These are phyloP conservation scores for Caenorhabditis wallacei DNA, from an alignment of 2,888 invertebrate species.

Conservation along the genomic window DNA sequence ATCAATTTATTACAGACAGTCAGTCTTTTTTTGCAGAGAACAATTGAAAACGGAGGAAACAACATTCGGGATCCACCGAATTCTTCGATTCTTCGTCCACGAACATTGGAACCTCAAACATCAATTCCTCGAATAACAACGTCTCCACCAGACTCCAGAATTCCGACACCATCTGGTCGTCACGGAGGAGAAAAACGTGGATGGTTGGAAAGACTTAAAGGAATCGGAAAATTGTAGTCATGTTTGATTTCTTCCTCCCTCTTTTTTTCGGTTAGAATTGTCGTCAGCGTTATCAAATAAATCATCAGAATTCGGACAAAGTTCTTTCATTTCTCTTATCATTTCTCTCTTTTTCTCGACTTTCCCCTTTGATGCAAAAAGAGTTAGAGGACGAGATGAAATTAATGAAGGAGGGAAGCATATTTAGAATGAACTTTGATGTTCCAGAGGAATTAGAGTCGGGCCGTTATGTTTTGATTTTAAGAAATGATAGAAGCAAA, in stretches of 20 bases:
- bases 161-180: slow-evolving; percentile 55
- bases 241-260: slow-evolving; percentile 26
- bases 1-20: too few species aligned
- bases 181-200: slow-evolving; percentile 51
- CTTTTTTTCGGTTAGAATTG: slow-evolving; percentile 17
- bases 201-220: slow-evolving; percentile 66
- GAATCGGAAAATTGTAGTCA: slow-evolving; percentile 57
- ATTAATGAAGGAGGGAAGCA: neutral
- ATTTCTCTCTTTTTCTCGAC: slow-evolving; percentile 16
- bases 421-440: slow-evolving; percentile 31
- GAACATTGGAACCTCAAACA: slow-evolving; percentile 30
- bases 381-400: neutral
- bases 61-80: slow-evolving; percentile 19
- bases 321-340: slow-evolving; percentile 49
- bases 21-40: slow-evolving; percentile 65
- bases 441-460: slow-evolving; percentile 4
- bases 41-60: slow-evolving; percentile 38
- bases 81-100: slow-evolving; percentile 34
- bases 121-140: slow-evolving; percentile 39
- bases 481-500: too few species aligned
- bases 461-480: too few species aligned
- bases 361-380: slow-evolving; percentile 19
- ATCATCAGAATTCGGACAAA: slow-evolving; percentile 59
- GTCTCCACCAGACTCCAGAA: slow-evolving; percentile 46
- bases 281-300: slow-evolving; percentile 52